Percentiles rank a stretch among this genome's conserved stretches.
These are phyloP conservation scores for Cyprinodon diabolis DNA, from an alignment of 2,797 vertebrate species.

Conservation along the genomic window DNA sequence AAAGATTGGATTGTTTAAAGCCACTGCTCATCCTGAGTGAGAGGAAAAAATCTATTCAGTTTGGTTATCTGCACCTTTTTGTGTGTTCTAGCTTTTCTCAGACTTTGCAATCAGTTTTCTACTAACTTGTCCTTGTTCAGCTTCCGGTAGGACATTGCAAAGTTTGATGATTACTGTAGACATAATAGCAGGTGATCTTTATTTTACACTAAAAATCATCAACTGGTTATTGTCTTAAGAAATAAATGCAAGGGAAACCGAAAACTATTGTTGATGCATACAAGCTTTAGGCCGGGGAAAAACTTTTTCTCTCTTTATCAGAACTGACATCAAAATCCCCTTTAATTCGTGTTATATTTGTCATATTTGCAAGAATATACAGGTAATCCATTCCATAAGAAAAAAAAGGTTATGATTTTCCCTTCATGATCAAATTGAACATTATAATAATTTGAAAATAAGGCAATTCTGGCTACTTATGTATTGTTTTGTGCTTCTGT, in stretches of 20 bases:
- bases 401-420: no score
- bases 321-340: no score
- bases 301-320: no score
- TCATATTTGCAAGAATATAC: neutral
- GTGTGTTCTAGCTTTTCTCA: neutral
- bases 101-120: neutral
- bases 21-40: neutral
- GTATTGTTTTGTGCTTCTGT: neutral
- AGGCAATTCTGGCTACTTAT: neutral
- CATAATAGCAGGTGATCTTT: neutral
- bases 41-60: neutral
- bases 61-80: neutral
- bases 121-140: neutral
- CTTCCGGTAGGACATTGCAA: neutral
- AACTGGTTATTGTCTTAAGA: neutral
- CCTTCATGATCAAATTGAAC: neutral
- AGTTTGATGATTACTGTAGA: neutral
- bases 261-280: neutral
- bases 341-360: neutral
- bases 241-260: neutral
- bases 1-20: neutral
- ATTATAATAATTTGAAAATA: neutral
- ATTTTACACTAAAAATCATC: neutral
- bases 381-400: neutral
- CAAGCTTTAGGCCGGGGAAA: no score